Percentiles rank a stretch among this genome's conserved stretches.
Conservation (phyloP, 2,797 vertebrate species). For the Todus mexicanus region DNA sequence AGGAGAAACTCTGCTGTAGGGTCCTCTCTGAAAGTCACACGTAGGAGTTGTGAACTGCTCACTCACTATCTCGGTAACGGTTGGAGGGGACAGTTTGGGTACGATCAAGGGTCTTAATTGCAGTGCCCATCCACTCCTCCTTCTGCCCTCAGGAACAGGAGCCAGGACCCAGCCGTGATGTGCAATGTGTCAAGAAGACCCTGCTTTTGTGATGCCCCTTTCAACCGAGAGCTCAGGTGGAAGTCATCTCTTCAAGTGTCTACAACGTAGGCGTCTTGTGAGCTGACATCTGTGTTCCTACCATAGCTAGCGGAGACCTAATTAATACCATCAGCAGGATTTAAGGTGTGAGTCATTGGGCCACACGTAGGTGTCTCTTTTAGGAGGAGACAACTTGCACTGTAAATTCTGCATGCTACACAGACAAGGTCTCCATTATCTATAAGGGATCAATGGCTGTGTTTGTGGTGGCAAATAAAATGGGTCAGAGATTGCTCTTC, state of each 20-base stretch:
- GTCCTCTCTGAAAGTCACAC: not conserved
- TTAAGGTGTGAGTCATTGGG: not conserved
- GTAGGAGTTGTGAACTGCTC: not conserved
- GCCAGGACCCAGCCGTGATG: not conserved
- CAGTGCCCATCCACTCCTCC: not conserved
- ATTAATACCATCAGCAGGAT: not conserved
- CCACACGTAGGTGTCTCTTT: not conserved
- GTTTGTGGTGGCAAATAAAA: not conserved
- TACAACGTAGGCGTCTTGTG: not conserved
- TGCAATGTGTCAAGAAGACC: fast-evolving
- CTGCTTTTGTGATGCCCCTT: not conserved
- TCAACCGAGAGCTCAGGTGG: not conserved
- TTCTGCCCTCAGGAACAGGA: not conserved
- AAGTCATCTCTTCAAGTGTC: not conserved
- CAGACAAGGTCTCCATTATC: not conserved
- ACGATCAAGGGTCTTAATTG: not conserved
- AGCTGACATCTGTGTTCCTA: not conserved
- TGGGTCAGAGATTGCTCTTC: not conserved
- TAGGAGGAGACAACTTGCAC: not conserved
- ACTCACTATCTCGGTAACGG: not conserved
- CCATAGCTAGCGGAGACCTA: not conserved
- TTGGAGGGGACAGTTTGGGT: not conserved
- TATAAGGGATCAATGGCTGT: not conserved
- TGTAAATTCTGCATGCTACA: not conserved
- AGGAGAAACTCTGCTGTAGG: not conserved